Evolutionary conservation across 30 jellyfish, hydroid and myxozoan genomes (phyloP).

Genomic region (Aurelia sp.): DNA sequence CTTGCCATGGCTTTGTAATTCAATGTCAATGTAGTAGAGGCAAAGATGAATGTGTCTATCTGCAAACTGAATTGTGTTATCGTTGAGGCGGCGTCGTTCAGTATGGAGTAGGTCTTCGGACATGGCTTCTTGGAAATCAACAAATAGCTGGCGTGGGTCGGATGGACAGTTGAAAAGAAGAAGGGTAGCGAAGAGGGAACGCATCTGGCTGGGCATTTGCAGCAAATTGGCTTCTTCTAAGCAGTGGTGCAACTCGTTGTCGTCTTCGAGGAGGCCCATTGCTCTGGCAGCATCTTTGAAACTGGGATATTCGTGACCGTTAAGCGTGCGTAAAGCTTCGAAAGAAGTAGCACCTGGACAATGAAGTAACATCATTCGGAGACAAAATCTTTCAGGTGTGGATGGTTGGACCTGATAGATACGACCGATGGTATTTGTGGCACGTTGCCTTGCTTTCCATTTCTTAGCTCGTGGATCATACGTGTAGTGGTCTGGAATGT

Average conservation of each 20-base stretch:
- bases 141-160: conserved; percentile 11
- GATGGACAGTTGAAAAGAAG: conserved; percentile 15
- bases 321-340: conserved; percentile 9
- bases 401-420: conserved; percentile 43
- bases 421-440: too few relatives aligned
- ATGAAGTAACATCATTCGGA: conserved; percentile 27
- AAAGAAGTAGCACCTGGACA: conserved; percentile 38
- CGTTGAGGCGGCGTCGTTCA: background rate
- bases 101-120: conserved; percentile 1
- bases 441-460: background rate
- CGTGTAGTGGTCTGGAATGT: conserved; percentile 59
- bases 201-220: conserved; percentile 40
- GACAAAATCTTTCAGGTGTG: conserved; percentile 34
- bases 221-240: conserved; percentile 5
- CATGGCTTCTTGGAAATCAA: conserved; percentile 34
- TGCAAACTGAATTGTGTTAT: background rate
- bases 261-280: conserved; percentile 31
- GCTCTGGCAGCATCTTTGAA: conserved; percentile 71
- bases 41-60: conserved; percentile 24
- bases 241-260: conserved; percentile 10
- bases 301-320: conserved; percentile 42
- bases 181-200: conserved; percentile 6
- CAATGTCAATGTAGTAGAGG: conserved; percentile 3
- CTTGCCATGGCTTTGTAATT: conserved; percentile 34
- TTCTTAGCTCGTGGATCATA: conserved; percentile 5